Evolutionary conservation across 1,140 invertebrate genomes (phyloP).

Genomic region (Drosophila ohnishii): DNA sequence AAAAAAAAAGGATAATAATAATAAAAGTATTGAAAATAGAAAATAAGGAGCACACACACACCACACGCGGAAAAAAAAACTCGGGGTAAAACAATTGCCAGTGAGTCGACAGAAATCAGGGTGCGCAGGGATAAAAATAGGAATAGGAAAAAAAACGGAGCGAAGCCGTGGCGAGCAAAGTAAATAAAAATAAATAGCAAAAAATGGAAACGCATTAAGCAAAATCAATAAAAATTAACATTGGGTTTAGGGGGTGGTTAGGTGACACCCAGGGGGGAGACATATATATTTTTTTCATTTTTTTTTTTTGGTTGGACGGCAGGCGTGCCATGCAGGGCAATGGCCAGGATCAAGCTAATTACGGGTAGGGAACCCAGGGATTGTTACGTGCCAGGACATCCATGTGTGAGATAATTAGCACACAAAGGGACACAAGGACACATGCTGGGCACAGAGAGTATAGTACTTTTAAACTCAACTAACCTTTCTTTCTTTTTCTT

Average conservation of each 20-base stretch:
- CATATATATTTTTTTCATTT: constrained; percentile 1
- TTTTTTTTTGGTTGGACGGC: constrained; percentile 9
- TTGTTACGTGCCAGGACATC: constrained; percentile 59
- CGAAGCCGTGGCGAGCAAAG: constrained; percentile 45
- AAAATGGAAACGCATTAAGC: constrained; percentile 73
- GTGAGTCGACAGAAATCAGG: constrained; percentile 68
- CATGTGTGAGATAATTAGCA: constrained; percentile 65
- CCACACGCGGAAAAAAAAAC: neutral
- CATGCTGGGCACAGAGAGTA: constrained; percentile 27
- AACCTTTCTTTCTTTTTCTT: constrained; percentile 26
- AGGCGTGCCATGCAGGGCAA: constrained; percentile 58
- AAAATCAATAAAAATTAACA: constrained; percentile 82
- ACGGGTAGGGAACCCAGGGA: constrained; percentile 12
- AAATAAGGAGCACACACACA: constrained; percentile 13
- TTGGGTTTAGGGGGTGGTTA: constrained; percentile 29
- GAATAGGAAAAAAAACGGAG: constrained; percentile 35
- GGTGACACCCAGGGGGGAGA: neutral
- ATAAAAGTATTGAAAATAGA: constrained; percentile 57
- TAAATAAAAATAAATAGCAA: constrained; percentile 76
- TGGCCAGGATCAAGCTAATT: constrained; percentile 58
- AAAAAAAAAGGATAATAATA: constrained; percentile 72
- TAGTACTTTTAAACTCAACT: constrained; percentile 32
- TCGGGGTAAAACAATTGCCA: constrained; percentile 69
- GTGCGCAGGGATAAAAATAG: constrained; percentile 35
- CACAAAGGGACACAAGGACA: constrained; percentile 22